Conservation (phyloP, 2,888 invertebrate genomes). For the Aleiodes alternator region DNA sequence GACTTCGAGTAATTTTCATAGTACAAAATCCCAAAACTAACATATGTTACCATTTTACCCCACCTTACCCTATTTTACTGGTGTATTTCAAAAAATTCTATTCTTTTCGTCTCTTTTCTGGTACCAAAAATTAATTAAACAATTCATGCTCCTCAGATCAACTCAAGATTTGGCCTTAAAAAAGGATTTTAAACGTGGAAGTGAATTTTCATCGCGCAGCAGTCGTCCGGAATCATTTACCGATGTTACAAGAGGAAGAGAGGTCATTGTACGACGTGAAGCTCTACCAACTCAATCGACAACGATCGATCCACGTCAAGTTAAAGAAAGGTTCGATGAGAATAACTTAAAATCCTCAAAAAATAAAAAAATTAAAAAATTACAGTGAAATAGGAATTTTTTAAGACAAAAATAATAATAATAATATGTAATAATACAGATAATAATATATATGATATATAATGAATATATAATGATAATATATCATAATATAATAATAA, state of each 20-base stretch:
- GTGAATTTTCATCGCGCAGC: constrained; percentile 69
- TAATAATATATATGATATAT: no score
- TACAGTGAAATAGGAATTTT: no score
- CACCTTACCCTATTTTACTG: no score
- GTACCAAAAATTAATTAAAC: background rate
- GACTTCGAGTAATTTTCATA: no score
- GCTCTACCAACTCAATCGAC: constrained; percentile 64
- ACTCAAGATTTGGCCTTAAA: constrained; percentile 70
- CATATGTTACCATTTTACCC: no score
- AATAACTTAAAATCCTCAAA: background rate
- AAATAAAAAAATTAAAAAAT: background rate
- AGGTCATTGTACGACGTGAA: constrained; percentile 71
- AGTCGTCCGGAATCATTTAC: constrained; percentile 70
- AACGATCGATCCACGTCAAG: constrained; percentile 72
- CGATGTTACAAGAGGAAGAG: constrained; percentile 70
- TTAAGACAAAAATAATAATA: no score
- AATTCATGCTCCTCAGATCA: constrained; percentile 59
- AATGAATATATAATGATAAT: no score
- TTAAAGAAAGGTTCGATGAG: constrained; percentile 69
- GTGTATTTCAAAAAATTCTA: no score
- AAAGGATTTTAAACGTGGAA: constrained; percentile 70
- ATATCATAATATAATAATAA: no score
- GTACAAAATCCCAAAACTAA: no score
- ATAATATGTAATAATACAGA: no score
- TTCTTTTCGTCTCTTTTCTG: no score